phyloP scores from a whole-genome alignment of 2,797 vertebrate genomes.

The Halcyon smyrnensis region DNA sequence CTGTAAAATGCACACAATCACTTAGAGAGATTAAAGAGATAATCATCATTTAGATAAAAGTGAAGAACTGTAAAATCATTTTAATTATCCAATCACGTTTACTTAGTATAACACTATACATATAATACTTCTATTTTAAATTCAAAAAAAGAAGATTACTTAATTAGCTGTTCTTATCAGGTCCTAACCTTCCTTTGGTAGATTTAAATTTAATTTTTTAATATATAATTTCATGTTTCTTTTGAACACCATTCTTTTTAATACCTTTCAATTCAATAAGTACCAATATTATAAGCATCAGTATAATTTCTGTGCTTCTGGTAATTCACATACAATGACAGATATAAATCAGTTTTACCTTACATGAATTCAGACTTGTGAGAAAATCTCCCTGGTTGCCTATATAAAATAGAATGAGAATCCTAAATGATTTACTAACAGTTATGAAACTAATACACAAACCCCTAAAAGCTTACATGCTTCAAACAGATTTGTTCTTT shows the following conservation, averaged over 20 bases:
- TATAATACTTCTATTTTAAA: background rate
- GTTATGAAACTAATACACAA: background rate
- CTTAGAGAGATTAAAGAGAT: background rate
- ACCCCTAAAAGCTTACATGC: background rate
- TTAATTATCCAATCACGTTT: background rate
- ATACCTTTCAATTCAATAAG: background rate
- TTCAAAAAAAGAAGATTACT: background rate
- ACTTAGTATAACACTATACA: background rate
- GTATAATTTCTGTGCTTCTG: background rate
- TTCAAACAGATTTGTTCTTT: conserved; percentile 11
- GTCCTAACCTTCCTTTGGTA: background rate
- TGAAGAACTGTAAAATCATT: background rate
- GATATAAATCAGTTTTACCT: conserved; percentile 18
- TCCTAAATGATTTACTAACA: background rate
- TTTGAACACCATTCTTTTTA: conserved; percentile 11
- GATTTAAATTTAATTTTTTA: background rate
- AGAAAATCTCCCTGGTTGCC: conserved; percentile 4
- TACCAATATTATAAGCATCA: background rate
- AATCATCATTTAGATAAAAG: background rate
- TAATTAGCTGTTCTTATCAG: background rate
- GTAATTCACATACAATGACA: conserved; percentile 10
- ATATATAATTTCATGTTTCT: background rate
- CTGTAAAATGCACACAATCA: background rate
- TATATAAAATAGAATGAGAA: conserved; percentile 49
- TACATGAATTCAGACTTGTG: conserved; percentile 41